Evolutionary conservation across 2,113 vertebrate genomes (phyloP).

Genomic region (Vulpes vulpes): DNA sequence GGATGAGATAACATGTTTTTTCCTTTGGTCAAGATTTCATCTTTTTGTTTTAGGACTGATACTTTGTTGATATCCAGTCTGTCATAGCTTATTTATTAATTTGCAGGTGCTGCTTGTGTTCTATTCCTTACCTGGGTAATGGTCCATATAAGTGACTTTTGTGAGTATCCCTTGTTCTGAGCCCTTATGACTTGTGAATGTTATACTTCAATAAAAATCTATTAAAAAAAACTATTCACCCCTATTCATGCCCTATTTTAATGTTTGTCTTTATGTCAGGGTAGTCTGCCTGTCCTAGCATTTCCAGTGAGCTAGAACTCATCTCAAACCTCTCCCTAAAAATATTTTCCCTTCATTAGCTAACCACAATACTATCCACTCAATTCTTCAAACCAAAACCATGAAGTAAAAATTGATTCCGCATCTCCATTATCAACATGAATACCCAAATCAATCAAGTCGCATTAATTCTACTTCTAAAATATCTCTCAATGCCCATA

Average conservation of each 20-base stretch:
- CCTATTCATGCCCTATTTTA: background rate
- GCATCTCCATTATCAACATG: background rate
- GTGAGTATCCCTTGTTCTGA: background rate
- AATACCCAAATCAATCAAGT: constrained; percentile 34
- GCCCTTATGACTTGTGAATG: background rate
- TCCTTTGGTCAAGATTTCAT: background rate
- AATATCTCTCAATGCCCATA: constrained; percentile 8
- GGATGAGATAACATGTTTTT: background rate
- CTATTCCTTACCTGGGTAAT: background rate
- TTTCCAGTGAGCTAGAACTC: background rate
- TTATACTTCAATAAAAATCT: background rate
- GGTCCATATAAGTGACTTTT: background rate
- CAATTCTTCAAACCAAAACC: constrained; percentile 22
- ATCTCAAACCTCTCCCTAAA: background rate
- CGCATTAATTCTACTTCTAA: constrained; percentile 60
- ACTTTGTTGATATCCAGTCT: background rate
- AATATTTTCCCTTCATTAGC: background rate
- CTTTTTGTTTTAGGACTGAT: background rate
- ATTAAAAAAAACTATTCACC: background rate
- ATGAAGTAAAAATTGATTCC: constrained; percentile 31
- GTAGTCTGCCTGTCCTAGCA: background rate
- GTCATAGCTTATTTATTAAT: background rate
- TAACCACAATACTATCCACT: background rate
- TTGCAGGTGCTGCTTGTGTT: background rate
- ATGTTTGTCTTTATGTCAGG: background rate